phyloP scores from a whole-genome alignment of 2,113 vertebrate species.

The Carollia perspicillata region DNA sequence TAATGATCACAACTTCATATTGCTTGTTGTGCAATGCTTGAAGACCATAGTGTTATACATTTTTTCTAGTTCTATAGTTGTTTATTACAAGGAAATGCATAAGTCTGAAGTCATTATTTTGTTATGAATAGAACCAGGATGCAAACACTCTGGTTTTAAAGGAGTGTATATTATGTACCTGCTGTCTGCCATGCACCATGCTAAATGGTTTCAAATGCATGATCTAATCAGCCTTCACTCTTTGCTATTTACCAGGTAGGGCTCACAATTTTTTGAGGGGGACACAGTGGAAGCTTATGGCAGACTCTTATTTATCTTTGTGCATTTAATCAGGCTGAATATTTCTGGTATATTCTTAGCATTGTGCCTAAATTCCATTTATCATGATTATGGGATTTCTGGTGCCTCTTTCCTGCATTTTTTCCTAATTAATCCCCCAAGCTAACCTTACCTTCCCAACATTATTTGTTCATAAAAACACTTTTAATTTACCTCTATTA shows the following conservation, averaged over 20 bases:
- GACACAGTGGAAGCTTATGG: not conserved
- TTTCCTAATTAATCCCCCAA: not conserved
- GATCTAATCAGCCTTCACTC: not conserved
- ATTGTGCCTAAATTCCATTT: not conserved
- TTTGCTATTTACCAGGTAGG: not conserved
- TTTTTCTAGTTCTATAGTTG: not conserved
- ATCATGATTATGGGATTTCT: not conserved
- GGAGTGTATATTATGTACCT: not conserved
- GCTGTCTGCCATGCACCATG: not conserved
- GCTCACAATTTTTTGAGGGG: not conserved
- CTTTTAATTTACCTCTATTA: not conserved
- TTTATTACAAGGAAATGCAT: not conserved
- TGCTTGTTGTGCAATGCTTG: not conserved
- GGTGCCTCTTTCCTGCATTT: not conserved
- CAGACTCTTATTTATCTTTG: not conserved
- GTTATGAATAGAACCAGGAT: not conserved
- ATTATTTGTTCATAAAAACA: not conserved
- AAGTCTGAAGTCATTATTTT: constrained; percentile 10
- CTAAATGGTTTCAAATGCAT: not conserved
- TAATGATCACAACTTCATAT: not conserved
- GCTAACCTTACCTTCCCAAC: not conserved
- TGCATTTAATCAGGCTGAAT: not conserved
- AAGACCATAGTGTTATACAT: not conserved
- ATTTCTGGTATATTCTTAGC: not conserved
- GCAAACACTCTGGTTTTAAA: not conserved